Evolutionary conservation across 2,888 invertebrate genomes (phyloP), one percentile per base, ranked within the genome.

Genomic region (Drosophila robusta): DNA sequence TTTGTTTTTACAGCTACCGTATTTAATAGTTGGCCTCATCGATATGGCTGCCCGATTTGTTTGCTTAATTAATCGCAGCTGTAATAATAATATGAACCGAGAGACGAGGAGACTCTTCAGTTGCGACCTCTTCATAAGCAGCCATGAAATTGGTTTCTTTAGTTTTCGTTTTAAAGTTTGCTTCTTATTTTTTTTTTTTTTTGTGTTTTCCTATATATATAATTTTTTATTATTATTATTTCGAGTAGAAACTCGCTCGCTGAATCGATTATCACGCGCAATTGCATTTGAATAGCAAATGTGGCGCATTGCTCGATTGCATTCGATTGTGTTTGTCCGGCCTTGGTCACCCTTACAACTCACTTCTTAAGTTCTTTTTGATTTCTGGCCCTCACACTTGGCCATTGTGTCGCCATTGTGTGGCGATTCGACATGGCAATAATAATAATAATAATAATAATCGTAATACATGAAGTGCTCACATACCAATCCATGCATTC

Each of bases 11-110:
- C 88, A 86, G 83, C 88, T 88, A 84, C 83, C 72, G 83, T 77
- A 77, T 81, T 81, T 76, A 78, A 79, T 77, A 69, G 74, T 64
- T 55, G 41, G 36, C 46, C 66, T 62, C 78, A 71, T 50, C 55
- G 77, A 66, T 55, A 47, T 55, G 54, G 45, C 58, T 41, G 58
- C 42, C 52, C 80, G 78, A 85, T 85, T 82, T 83, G 86, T 84
- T 88, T 84, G 83, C 80, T 78, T 88, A 84, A 84, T 84, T 84
- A 86, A 84, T 84, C 88, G 87, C 88, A 88, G 83, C 88, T 88
- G 83, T 88, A 89, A 87, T 83, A 86, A 80, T 71, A 88, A 76
- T 69, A 68, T 29, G 18, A 69, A 34, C 38, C 24, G 7, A 16
- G 29, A n/a, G 42, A 22, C 16, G 9, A 29, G 9, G 9, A 29